Base-by-base conservation (phyloP, 2,113 vertebrate genomes). In the Zootoca vivipara region DNA sequence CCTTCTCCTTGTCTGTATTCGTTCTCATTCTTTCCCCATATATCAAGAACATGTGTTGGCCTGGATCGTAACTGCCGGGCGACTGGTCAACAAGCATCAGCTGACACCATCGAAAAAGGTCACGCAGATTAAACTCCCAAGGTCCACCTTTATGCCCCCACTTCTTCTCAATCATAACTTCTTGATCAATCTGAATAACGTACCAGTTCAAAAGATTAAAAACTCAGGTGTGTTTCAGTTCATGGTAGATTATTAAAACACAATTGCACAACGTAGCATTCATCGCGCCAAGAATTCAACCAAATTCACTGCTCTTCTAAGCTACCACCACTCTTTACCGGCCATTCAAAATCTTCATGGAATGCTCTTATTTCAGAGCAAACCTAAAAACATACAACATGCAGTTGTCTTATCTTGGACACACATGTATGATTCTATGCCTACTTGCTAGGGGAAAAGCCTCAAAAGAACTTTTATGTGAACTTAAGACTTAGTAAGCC, bases 101-200 rank as follows among this genome's bases (percentile, higher is more conserved):
- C 93, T 99, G 98, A 97, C 99, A 99, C 99, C 99, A 99, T 40
- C 99, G 98, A 93, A 99, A 99, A 94, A 99, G 96, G 92, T 99
- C 99, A 0, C 99, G 97, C 70, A 99, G 96, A 92, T 99, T 99
- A 95, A 99, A 99, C 93, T 99, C 99, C 99, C 99, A 99, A 5
- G 99, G 98, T 77, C 98, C 98, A 92, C 99, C 99, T 95, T 95
- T 99, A 92, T 99, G 98, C 1, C 99, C 99, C 98, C 99, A 99
- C 42, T 93, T 97, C 88, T 97, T 98, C 93, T 99, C 98, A 87
- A 97, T 89, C 83, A 94, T 97, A 88, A 99, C 97, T 92, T 99
- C 98, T 81, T 97, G 96, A 38, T 99, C 97, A 81, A 99, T 96
- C 99, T 99, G 86, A 85, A 90, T 91, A 84, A 89, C 30, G 80